Conservation (phyloP, 2,113 vertebrate genomes). For the Sialia sialis region DNA sequence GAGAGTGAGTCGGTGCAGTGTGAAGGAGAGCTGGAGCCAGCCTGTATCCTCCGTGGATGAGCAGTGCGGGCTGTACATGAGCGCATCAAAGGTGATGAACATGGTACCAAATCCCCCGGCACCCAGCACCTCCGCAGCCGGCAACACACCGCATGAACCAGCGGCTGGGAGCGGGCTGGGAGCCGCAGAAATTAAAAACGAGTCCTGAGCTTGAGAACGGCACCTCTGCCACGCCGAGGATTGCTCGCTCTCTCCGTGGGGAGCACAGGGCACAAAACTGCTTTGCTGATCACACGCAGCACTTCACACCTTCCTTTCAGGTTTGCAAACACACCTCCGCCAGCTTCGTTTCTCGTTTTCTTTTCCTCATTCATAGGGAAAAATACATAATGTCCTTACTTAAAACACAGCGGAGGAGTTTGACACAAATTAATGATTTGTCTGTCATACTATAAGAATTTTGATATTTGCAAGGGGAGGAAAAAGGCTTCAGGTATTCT, state of each 20-base stretch:
- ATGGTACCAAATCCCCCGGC: background rate
- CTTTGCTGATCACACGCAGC: background rate
- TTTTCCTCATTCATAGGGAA: background rate
- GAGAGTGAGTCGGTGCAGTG: background rate
- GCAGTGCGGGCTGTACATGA: accelerated
- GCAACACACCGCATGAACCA: background rate
- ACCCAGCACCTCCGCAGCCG: background rate
- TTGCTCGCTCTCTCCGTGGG: background rate
- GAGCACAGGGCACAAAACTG: background rate
- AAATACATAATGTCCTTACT: background rate
- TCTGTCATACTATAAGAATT: background rate
- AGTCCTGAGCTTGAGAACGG: background rate
- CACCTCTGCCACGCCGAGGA: background rate
- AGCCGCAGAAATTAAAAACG: background rate
- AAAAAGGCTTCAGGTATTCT: background rate
- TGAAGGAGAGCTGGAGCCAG: background rate
- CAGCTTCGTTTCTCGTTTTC: background rate
- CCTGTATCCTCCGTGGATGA: background rate
- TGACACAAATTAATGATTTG: conserved; percentile 12
- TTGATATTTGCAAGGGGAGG: background rate
- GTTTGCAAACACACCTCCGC: conserved; percentile 15
- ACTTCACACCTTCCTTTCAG: background rate
- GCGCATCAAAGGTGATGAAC: background rate
- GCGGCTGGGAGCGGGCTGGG: background rate
- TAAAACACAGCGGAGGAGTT: background rate